These are phyloP conservation scores for Prosopocoilus inquinatus DNA, from an alignment of 2,888 invertebrate genomes.

Conservation along the genomic window DNA sequence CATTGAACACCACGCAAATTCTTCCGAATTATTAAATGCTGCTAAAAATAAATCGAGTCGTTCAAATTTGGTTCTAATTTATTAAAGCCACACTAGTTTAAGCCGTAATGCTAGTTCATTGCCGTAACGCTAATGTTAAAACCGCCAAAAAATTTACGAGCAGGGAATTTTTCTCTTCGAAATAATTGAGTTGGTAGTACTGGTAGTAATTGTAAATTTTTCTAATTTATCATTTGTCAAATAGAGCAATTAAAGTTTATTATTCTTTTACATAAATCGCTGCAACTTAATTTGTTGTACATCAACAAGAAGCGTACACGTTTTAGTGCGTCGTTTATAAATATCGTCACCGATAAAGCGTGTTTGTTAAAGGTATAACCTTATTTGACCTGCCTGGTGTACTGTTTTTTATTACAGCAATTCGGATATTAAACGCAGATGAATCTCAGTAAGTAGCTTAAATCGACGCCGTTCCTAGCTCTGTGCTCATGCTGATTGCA, in stretches of 20 bases:
- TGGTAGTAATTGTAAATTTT: constrained; percentile 25
- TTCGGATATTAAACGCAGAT: constrained; percentile 21
- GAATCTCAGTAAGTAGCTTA: constrained; percentile 1
- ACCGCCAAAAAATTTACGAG: not conserved
- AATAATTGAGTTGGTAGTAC: constrained; percentile 17
- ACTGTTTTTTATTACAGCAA: constrained; percentile 34
- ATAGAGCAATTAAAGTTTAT: constrained; percentile 34
- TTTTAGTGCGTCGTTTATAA: constrained; percentile 4
- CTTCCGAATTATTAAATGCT: too few species aligned
- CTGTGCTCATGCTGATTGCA: not conserved
- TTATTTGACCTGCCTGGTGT: constrained; percentile 46
- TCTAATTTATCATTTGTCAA: constrained; percentile 42
- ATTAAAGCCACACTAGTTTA: too few species aligned
- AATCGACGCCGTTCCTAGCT: not conserved
- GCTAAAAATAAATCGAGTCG: too few species aligned
- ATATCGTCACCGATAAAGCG: constrained; percentile 6
- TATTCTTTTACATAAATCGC: constrained; percentile 13
- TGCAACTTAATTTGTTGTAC: constrained; percentile 7
- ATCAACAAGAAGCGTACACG: constrained; percentile 8
- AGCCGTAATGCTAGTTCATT: too few species aligned
- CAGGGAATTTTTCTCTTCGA: not conserved
- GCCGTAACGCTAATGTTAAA: too few species aligned
- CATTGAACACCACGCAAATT: too few species aligned
- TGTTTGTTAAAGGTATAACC: constrained; percentile 39
- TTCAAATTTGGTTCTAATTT: too few species aligned